phyloP scores from a whole-genome alignment of 53 echinoderm and acorn worm species.

The Henricia sp. region DNA sequence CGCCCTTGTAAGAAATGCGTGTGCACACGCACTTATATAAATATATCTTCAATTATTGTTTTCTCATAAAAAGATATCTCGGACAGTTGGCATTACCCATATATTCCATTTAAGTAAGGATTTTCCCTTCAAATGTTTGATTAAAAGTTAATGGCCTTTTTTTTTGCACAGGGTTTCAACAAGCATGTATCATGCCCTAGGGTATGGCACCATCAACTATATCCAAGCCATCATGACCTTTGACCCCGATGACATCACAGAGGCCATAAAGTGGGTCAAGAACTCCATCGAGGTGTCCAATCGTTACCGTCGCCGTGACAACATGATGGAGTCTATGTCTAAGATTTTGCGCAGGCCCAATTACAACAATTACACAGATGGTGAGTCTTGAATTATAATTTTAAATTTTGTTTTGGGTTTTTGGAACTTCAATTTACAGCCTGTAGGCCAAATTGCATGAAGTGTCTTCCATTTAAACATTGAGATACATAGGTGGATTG shows the following conservation, averaged over 20 bases:
- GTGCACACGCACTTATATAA: no score
- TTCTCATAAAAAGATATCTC: no score
- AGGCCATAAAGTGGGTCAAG: slow-evolving; percentile 88
- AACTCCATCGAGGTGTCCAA: slow-evolving; percentile 91
- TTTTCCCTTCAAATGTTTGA: background rate
- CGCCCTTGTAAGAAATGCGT: no score
- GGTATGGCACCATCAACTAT: slow-evolving; percentile 92
- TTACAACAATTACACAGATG: slow-evolving; percentile 91
- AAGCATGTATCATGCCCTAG: slow-evolving; percentile 97
- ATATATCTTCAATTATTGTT: no score
- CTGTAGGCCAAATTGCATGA: no score
- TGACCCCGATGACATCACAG: slow-evolving; percentile 95
- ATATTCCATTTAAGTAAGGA: no score
- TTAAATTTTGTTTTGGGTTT: no score
- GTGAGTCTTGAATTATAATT: slow-evolving; percentile 55
- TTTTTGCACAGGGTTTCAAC: slow-evolving; percentile 73
- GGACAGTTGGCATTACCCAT: no score
- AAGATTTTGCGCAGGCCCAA: slow-evolving; percentile 89
- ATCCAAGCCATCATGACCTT: slow-evolving; percentile 99
- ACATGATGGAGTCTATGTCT: slow-evolving; percentile 77
- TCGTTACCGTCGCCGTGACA: slow-evolving; percentile 77
- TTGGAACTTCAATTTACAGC: no score
- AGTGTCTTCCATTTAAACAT: no score
- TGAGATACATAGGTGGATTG: no score
- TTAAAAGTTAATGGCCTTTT: background rate